phyloP scores from a whole-genome alignment of 2,888 invertebrate species.

The Ethmia dodecea region DNA sequence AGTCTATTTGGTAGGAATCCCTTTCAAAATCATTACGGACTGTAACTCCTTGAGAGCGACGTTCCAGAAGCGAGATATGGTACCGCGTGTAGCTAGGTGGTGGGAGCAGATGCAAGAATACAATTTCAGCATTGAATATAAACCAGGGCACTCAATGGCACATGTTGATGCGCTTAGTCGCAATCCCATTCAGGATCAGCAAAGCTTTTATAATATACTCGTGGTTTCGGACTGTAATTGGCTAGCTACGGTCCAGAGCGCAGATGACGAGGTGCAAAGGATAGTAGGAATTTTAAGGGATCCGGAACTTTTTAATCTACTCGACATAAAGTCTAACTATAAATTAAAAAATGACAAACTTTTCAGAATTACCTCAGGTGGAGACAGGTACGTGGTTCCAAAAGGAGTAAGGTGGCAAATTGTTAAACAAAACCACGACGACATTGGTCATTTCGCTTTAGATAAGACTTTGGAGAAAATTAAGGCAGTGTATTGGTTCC shows the following conservation, averaged over 20 bases:
- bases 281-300: constrained; percentile 6
- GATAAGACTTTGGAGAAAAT: constrained; percentile 16
- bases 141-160: constrained; percentile 24
- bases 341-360: constrained; percentile 9
- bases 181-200: constrained; percentile 6
- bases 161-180: constrained; percentile 36
- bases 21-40: constrained; percentile 16
- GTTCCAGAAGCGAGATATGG: constrained; percentile 25
- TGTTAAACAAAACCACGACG: constrained; percentile 12
- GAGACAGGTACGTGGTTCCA: constrained; percentile 11
- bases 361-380: constrained; percentile 7
- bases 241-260: constrained; percentile 8
- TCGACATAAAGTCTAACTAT: constrained; percentile 13
- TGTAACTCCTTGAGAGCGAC: constrained; percentile 17
- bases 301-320: constrained; percentile 5
- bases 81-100: constrained; percentile 29
- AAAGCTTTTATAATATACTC: not conserved
- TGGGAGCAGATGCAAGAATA: constrained; percentile 31
- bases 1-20: constrained; percentile 13
- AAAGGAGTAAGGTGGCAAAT: constrained; percentile 10
- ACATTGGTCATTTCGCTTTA: constrained; percentile 16
- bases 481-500: constrained; percentile 42
- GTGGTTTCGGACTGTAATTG: constrained; percentile 7
- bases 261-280: constrained; percentile 6
- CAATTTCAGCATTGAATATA: constrained; percentile 24